phyloP scores from a whole-genome alignment of 2,888 invertebrate species.

The Philereme transversata region DNA sequence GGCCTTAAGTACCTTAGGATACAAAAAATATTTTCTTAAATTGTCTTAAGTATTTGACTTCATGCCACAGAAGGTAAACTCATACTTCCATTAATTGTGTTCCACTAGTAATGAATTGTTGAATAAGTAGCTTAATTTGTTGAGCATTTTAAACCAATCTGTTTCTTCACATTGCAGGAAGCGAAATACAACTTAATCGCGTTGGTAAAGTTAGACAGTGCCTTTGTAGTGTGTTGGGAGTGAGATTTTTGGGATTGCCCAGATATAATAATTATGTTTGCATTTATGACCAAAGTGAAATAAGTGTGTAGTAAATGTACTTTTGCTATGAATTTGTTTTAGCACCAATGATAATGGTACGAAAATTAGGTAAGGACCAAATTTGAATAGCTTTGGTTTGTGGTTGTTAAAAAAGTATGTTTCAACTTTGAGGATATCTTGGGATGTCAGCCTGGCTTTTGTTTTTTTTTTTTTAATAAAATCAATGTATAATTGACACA shows the following conservation, averaged over 20 bases:
- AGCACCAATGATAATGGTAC: constrained; percentile 16
- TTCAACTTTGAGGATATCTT: no score
- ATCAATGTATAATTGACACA: background rate
- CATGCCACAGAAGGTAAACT: background rate
- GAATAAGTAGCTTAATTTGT: constrained; percentile 23
- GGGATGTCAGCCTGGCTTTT: no score
- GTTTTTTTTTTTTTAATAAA: no score
- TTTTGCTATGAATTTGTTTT: constrained; percentile 1
- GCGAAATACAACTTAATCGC: constrained; percentile 7
- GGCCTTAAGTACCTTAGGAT: no score
- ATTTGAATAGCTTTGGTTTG: no score
- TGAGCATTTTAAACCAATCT: background rate
- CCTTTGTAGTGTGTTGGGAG: constrained; percentile 20
- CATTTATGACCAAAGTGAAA: constrained; percentile 28
- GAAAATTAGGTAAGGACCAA: constrained; percentile 1
- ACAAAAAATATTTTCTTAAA: background rate
- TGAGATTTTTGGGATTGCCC: constrained; percentile 6
- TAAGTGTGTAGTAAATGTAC: background rate
- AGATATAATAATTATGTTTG: constrained; percentile 18
- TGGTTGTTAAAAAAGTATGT: no score
- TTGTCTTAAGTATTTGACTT: background rate
- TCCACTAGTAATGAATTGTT: constrained; percentile 17
- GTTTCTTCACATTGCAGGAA: constrained; percentile 11
- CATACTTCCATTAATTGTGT: constrained; percentile 11
- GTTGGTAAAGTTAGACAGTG: constrained; percentile 24